Percentiles rank a stretch among this genome's conserved stretches.
Conservation (phyloP, 2,113 vertebrate genomes). For the Leptosomus discolor region DNA sequence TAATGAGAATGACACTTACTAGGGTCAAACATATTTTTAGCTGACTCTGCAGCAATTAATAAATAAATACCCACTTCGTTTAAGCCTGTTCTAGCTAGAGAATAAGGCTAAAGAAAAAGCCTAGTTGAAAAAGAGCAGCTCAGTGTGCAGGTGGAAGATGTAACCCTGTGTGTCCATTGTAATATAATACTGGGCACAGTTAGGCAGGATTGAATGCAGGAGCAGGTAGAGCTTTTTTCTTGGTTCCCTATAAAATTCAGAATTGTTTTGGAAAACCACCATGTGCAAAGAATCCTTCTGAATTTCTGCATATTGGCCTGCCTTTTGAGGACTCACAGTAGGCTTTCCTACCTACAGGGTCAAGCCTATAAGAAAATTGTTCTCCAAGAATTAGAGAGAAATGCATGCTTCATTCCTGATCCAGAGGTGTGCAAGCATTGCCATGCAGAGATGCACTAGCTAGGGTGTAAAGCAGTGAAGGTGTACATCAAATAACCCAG, state of each 20-base stretch:
- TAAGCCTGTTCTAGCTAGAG: not conserved
- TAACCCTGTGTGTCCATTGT: not conserved
- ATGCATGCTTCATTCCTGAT: fast-evolving
- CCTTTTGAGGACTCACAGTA: not conserved
- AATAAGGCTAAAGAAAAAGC: not conserved
- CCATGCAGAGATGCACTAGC: not conserved
- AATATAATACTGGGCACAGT: not conserved
- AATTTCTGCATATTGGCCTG: not conserved
- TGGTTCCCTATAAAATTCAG: not conserved
- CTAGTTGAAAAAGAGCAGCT: not conserved
- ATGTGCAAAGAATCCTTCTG: not conserved
- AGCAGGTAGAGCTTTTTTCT: not conserved
- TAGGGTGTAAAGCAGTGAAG: not conserved
- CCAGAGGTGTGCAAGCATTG: not conserved
- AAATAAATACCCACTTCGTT: not conserved
- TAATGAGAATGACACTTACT: slow-evolving; percentile 31
- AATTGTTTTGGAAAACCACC: not conserved
- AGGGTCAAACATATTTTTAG: not conserved
- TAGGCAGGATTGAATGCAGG: not conserved
- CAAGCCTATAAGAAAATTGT: not conserved
- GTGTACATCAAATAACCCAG: fast-evolving
- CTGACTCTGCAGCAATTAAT: not conserved
- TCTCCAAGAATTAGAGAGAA: not conserved
- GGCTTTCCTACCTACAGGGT: fast-evolving
- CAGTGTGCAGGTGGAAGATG: not conserved